Conservation (phyloP, 2,113 vertebrate genomes). For the Muntiacus muntjak region DNA sequence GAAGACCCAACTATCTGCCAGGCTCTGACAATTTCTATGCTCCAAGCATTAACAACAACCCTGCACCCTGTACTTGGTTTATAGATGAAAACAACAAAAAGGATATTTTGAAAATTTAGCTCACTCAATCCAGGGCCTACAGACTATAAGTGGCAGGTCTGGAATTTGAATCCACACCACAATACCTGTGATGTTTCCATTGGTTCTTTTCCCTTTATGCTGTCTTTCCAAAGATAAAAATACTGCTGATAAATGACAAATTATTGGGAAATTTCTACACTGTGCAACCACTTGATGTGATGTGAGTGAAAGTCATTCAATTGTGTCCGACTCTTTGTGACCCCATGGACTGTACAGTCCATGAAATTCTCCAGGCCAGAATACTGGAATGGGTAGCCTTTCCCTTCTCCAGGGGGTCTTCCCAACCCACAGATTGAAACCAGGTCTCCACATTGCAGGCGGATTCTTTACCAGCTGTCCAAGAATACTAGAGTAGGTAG, state of each 20-base stretch:
- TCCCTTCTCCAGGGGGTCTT: not conserved
- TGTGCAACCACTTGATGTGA: not conserved
- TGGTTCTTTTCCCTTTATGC: not conserved
- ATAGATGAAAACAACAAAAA: not conserved
- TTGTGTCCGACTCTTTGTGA: not conserved
- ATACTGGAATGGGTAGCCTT: not conserved
- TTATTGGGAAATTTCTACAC: not conserved
- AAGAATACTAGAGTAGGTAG: not conserved
- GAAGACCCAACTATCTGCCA: not conserved
- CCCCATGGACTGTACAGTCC: not conserved
- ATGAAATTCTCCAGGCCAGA: not conserved
- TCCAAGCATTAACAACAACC: not conserved
- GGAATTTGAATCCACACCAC: not conserved
- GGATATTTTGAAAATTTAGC: not conserved
- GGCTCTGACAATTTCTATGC: not conserved
- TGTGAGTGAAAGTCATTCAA: not conserved
- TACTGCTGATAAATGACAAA: not conserved
- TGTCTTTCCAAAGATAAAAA: not conserved
- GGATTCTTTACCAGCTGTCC: not conserved
- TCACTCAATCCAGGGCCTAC: not conserved
- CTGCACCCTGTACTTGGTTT: not conserved
- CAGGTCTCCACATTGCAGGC: not conserved
- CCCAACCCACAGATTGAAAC: accelerated
- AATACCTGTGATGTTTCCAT: not conserved
- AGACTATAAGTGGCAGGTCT: not conserved